phyloP scores from a whole-genome alignment of 1,140 invertebrate species.

The Aphidius ervi region DNA sequence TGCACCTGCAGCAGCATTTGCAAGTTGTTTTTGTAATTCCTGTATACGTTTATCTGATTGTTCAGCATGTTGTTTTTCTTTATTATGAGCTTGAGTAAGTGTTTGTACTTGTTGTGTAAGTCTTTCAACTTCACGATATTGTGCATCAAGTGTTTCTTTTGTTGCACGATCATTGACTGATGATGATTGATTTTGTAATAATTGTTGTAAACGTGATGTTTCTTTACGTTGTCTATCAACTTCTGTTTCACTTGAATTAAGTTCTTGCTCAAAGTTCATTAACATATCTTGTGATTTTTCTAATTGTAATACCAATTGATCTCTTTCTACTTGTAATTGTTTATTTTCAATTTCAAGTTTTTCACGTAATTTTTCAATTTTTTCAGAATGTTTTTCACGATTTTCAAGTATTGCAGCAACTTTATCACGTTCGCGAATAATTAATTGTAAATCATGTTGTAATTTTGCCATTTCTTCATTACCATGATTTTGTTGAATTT shows the following conservation, averaged over 20 bases:
- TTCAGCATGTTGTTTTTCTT: constrained; percentile 64
- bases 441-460: constrained; percentile 68
- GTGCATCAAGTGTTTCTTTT: constrained; percentile 66
- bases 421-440: constrained; percentile 67
- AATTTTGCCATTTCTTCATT: constrained; percentile 55
- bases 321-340: constrained; percentile 77
- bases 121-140: constrained; percentile 68
- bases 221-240: constrained; percentile 76
- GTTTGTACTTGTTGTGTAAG: constrained; percentile 68
- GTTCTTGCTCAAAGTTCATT: constrained; percentile 86
- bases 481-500: constrained; percentile 64
- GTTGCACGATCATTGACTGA: constrained; percentile 56
- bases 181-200: constrained; percentile 59
- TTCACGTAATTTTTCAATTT: constrained; percentile 76
- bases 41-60: constrained; percentile 57
- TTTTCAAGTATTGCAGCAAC: constrained; percentile 69
- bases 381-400: constrained; percentile 72
- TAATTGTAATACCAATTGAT: constrained; percentile 81
- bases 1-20: constrained; percentile 37
- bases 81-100: constrained; percentile 64
- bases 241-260: constrained; percentile 77
- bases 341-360: constrained; percentile 81
- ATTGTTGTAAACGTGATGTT: constrained; percentile 65
- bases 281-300: constrained; percentile 91
- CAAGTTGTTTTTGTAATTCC: constrained; percentile 55